Base-by-base conservation (phyloP, 37 sponge, comb jelly and placozoan species). In the Amphimedon queenslandica region DNA sequence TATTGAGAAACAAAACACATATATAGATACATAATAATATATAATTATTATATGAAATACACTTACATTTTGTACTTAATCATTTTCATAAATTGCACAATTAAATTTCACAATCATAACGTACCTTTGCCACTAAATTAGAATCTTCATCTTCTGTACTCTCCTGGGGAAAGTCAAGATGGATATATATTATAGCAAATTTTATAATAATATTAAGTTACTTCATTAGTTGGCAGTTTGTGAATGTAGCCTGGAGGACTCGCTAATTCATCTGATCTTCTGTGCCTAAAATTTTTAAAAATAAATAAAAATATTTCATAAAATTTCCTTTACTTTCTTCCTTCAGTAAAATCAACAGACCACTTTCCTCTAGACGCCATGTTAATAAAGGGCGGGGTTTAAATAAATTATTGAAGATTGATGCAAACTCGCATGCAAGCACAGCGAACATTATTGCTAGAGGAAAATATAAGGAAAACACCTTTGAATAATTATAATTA, bases 271-370 rank as follows among this genome's bases (percentile, higher is more conserved):
- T 72, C 83, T 37, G 42, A 25, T 0, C 39, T 61, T 21, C 40
- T 47, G 27, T 57, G 24, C 35, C n/a, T 24, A 66, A 34, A 30
- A 40, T 20, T 27, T 6, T 29, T 33, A 25, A 3, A 24, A 27
- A 39, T 10, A 67, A 23, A 34, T 1, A 60, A 37, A 27, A 60
- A 11, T 10, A 30, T 42, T 23, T 63, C n/a, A 5, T 37, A 64
- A 51, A 37, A 4, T 2, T 34, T 32, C 10, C 0, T 67, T 58
- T 77, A 73, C 85, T 67, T 77, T 41, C 63, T 80, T 36, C 63
- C 64, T 2, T 78, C 75, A n/a, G 76, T 67, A 55, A 90, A 84
- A 63, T 72, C 72, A 1, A 84, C 57, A 28, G 57, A 39, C 90
- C 84, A 84, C 42, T 65, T 84, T 6, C 27, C 61, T n/a, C 5